Evolutionary conservation across 2,888 invertebrate species (phyloP).

Genomic region (Nudaria mundana): DNA sequence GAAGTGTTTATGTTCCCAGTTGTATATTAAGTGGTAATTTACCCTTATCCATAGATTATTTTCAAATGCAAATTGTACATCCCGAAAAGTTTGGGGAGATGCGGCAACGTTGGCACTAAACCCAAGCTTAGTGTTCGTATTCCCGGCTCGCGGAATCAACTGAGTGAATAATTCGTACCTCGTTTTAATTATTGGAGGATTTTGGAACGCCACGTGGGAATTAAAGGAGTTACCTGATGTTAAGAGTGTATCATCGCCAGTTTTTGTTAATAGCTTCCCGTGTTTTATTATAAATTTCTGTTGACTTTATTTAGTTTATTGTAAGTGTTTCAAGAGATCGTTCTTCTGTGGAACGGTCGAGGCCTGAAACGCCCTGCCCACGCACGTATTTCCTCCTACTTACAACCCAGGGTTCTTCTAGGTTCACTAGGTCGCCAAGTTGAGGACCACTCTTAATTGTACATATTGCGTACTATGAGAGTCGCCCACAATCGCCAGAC

Average conservation of each 20-base stretch:
- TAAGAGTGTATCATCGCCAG: constrained; percentile 26
- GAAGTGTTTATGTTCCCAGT: too few relatives aligned
- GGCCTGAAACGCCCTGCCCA: too few relatives aligned
- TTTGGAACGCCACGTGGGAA: constrained; percentile 21
- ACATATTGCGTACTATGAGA: too few relatives aligned
- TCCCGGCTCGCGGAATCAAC: constrained; percentile 34
- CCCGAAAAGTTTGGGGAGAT: constrained; percentile 45
- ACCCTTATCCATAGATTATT: constrained; percentile 41
- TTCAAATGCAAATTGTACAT: constrained; percentile 67
- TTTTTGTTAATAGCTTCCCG: constrained; percentile 7
- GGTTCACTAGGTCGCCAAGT: too few relatives aligned
- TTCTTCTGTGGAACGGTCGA: too few relatives aligned
- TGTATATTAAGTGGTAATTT: constrained; percentile 26
- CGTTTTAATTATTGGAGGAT: constrained; percentile 54
- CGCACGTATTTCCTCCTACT: too few relatives aligned
- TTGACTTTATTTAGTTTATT: too few relatives aligned
- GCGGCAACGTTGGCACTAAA: constrained; percentile 34
- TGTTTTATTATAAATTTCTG: too few relatives aligned
- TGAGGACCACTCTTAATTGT: too few relatives aligned
- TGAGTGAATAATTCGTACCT: constrained; percentile 50
- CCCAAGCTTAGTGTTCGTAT: constrained; percentile 38
- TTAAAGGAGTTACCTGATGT: constrained; percentile 26
- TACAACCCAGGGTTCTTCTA: too few relatives aligned
- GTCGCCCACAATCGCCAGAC: too few relatives aligned
- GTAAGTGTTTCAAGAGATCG: too few relatives aligned